Base-by-base conservation (phyloP, 92 coral and sea anemone genomes). In the Heteractis magnifica region DNA sequence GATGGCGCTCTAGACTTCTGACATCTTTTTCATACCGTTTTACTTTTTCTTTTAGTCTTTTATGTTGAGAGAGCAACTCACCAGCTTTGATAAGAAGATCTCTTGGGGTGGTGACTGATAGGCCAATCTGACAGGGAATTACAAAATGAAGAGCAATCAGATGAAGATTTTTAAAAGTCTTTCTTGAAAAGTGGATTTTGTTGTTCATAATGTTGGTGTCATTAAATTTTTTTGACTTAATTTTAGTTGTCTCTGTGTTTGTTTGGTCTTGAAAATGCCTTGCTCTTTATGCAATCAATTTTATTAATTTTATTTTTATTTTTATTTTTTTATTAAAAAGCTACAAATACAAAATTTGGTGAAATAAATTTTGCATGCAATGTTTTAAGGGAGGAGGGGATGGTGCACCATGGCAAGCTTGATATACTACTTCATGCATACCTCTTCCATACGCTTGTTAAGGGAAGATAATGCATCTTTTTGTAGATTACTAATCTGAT, bases 41-140 rank as follows among this genome's bases (percentile, higher is more conserved):
- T 11, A 93, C 98, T 75, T 77, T 91, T 75, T 93, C 95, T 56
- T 93, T 93, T 52, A 93, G 87, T 78, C 86, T 89, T 87, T 91
- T 93, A 84, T 93, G 98, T 19, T 93, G 91, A 56, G 90, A 86
- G 11, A 93, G 89, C 64, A 93, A 88, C 70, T 93, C 98, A 7
- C 98, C 98, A 19, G 98, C 98, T 72, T 93, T 93, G 80, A 91
- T 77, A 50, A 93, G 87, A 76, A 93, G 87, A 75, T 92, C 94
- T 3, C 98, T 92, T 3, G 98, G 98, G 19, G 92, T 93, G 52
- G 85, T 90, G 7, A 93, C 98, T 13, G 92, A 79, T 52, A 93
- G 89, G 51, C 95, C 95, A 83, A 93, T 93, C 98, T 93, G 51
- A 12, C 11, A 12, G 77, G 23, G 8, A 52, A 19, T 9, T 15